Conservation (phyloP, 2,888 invertebrate species). For the Dorcus parallelipipedus region DNA sequence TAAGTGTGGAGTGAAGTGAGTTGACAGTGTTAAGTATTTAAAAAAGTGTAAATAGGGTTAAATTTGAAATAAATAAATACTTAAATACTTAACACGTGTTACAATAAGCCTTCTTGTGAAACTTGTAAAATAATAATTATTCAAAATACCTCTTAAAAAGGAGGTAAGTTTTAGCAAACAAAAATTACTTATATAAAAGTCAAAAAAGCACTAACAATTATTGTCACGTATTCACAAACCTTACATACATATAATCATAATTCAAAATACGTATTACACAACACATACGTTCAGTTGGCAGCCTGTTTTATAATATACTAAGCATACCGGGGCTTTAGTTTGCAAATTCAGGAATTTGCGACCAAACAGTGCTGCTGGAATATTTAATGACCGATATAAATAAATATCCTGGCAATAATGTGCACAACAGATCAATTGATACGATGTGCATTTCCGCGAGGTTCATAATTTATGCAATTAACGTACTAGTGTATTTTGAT, state of each 20-base stretch:
- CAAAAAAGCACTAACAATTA: no score
- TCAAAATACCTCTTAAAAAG: no score
- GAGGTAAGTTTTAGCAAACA: no score
- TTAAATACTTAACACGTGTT: no score
- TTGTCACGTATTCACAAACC: no score
- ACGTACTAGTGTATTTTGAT: slow-evolving; percentile 2
- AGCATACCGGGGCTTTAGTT: slow-evolving; percentile 6
- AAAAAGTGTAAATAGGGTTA: no score
- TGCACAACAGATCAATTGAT: neutral
- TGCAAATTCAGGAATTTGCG: slow-evolving; percentile 8
- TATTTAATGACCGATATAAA: neutral
- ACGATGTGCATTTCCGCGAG: slow-evolving; percentile 21
- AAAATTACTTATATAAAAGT: no score
- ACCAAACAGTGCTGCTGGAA: neutral
- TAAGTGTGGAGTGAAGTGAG: no score
- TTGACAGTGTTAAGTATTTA: no score
- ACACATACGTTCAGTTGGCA: slow-evolving; percentile 3
- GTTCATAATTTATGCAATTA: slow-evolving; percentile 27
- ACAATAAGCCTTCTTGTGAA: no score
- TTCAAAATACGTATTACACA: slow-evolving; percentile 10
- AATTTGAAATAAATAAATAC: no score
- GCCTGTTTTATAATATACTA: slow-evolving; percentile 6
- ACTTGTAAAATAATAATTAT: no score
- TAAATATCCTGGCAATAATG: neutral
- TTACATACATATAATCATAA: neutral